Percentiles rank a stretch among this genome's conserved stretches.
phyloP scores from a whole-genome alignment of 2,797 vertebrate species.

The Micromesistius poutassou region DNA sequence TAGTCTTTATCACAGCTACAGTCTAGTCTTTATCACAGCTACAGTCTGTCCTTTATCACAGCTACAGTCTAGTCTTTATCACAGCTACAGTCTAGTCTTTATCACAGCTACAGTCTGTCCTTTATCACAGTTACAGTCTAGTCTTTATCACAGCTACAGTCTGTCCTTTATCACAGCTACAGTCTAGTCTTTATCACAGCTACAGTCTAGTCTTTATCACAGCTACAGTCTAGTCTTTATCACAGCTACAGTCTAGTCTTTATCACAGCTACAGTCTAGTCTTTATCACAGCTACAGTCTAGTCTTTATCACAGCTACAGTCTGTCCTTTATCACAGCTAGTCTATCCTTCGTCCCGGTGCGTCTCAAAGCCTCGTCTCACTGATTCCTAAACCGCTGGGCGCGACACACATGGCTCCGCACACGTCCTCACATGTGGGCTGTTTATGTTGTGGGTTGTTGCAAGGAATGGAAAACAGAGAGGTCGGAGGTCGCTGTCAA shows the following conservation, averaged over 20 bases:
- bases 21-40: not conserved
- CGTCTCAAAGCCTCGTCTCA: not conserved
- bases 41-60: too few species aligned
- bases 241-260: not conserved
- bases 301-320: not conserved
- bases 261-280: not conserved
- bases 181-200: too few species aligned
- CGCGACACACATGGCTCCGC: not conserved
- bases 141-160: not conserved
- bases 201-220: not conserved
- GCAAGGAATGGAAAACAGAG: constrained; percentile 1
- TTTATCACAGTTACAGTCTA: too few species aligned
- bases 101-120: too few species aligned
- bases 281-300: not conserved
- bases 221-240: not conserved
- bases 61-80: too few species aligned
- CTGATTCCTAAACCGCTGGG: not conserved
- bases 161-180: not conserved
- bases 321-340: not conserved
- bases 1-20: too few species aligned
- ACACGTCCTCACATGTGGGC: not conserved
- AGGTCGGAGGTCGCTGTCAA: not conserved
- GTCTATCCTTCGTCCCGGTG: not conserved
- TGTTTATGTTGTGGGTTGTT: constrained; percentile 2
- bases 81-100: too few species aligned